Conservation (phyloP, 2,888 invertebrate species). For the Odontocolon sp. region DNA sequence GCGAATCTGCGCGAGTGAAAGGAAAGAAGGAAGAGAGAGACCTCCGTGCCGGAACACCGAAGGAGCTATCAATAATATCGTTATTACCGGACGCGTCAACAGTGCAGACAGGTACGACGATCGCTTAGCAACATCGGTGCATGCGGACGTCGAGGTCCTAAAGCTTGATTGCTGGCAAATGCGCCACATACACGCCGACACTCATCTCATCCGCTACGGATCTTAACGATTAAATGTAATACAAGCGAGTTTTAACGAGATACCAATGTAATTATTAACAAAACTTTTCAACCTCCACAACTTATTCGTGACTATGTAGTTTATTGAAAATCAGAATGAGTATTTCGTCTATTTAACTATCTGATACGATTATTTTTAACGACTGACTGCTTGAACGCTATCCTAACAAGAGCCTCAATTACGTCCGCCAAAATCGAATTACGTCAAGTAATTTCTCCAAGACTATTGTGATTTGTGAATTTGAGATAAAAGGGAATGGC, state of each 20-base stretch:
- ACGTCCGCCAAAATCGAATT: background rate
- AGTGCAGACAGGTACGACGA: constrained; percentile 52
- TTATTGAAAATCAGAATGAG: constrained; percentile 12
- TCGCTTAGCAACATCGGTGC: constrained; percentile 40
- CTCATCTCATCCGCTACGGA: constrained; percentile 3
- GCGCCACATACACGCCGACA: constrained; percentile 9
- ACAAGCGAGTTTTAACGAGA: constrained; percentile 28
- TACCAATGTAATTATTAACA: constrained; percentile 4
- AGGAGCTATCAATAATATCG: constrained; percentile 63
- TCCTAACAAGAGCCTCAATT: too few species aligned
- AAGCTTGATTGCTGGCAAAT: constrained; percentile 50
- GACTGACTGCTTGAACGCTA: too few species aligned
- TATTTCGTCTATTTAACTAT: constrained; percentile 8
- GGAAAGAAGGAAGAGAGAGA: constrained; percentile 17
- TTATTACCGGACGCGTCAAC: constrained; percentile 64
- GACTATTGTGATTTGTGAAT: too few species aligned
- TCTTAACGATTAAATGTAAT: constrained; percentile 42
- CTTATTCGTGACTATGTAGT: background rate
- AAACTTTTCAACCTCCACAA: background rate
- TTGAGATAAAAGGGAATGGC: constrained; percentile 60
- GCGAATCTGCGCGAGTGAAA: constrained; percentile 31
- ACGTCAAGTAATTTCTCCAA: background rate
- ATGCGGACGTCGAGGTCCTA: constrained; percentile 49
- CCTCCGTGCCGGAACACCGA: constrained; percentile 56
- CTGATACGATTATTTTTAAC: too few species aligned